A percentile compares a stretch with the other conserved stretches of the same genome.
phyloP scores from a whole-genome alignment of 2,113 vertebrate species.

The Notiomystis cincta region DNA sequence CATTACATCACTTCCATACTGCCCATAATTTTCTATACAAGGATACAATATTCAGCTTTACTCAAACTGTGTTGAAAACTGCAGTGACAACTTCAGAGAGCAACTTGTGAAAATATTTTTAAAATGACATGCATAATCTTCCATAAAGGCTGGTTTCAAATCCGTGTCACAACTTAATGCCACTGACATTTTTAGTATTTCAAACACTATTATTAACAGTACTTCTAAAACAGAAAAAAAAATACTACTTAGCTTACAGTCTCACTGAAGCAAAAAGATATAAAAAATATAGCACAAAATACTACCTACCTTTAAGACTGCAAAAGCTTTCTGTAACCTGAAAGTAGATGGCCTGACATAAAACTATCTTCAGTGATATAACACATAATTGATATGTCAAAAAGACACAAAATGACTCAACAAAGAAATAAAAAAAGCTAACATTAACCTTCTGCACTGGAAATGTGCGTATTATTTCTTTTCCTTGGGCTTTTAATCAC shows the following conservation, averaged over 20 bases:
- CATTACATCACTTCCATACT: constrained; percentile 18
- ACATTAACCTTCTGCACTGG: not conserved
- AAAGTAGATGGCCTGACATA: not conserved
- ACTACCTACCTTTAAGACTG: not conserved
- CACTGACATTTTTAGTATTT: not conserved
- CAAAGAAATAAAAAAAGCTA: not conserved
- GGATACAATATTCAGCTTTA: constrained; percentile 4
- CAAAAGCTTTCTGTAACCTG: not conserved
- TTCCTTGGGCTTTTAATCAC: not conserved
- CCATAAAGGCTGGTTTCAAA: not conserved
- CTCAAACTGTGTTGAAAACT: constrained; percentile 19
- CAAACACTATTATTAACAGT: not conserved
- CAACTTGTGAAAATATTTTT: not conserved
- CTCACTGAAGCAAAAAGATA: not conserved
- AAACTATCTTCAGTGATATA: not conserved
- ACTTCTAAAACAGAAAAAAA: not conserved
- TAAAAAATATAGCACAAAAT: not conserved
- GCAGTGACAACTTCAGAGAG: not conserved
- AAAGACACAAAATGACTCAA: not conserved
- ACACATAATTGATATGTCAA: not conserved
- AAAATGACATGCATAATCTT: not conserved
- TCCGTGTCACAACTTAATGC: not conserved
- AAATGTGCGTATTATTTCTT: not conserved
- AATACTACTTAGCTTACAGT: not conserved
- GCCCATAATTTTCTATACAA: constrained; percentile 31